These are phyloP conservation scores for Lomographa bimaculata DNA, from an alignment of 2,888 invertebrate species.

Conservation along the genomic window DNA sequence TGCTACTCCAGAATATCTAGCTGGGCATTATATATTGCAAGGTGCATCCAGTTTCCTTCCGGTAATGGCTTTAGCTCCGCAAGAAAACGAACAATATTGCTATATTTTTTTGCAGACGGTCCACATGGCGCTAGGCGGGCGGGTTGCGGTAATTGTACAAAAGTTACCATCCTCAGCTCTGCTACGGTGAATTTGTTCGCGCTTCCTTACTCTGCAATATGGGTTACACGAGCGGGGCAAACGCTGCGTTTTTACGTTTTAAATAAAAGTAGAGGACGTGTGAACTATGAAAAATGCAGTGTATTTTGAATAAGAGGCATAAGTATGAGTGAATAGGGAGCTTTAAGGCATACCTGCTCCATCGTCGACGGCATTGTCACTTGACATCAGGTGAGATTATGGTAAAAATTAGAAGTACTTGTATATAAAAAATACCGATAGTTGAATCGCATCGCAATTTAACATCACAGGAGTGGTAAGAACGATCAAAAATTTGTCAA, in stretches of 20 bases:
- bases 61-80: slow-evolving; percentile 98
- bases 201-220: slow-evolving; percentile 48
- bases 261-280: too few species aligned
- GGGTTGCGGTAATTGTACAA: slow-evolving; percentile 70
- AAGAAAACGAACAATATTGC: slow-evolving; percentile 98
- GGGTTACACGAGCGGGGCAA: slow-evolving; percentile 32
- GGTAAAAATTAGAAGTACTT: too few species aligned
- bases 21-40: slow-evolving; percentile 98
- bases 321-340: too few species aligned
- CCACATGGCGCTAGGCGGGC: slow-evolving; percentile 31
- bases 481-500: too few species aligned
- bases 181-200: slow-evolving; percentile 55
- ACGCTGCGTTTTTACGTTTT: slow-evolving; percentile 40
- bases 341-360: too few species aligned
- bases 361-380: too few species aligned
- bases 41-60: slow-evolving; percentile 98
- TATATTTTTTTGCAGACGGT: slow-evolving; percentile 57
- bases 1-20: slow-evolving; percentile 99
- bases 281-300: too few species aligned
- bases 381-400: too few species aligned
- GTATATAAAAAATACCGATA: too few species aligned
- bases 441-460: too few species aligned
- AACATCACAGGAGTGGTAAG: too few species aligned
- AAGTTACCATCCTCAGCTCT: slow-evolving; percentile 73
- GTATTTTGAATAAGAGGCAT: too few species aligned